Evolutionary conservation across 2,797 vertebrate genomes (phyloP).

Genomic region (Cuculus canorus): DNA sequence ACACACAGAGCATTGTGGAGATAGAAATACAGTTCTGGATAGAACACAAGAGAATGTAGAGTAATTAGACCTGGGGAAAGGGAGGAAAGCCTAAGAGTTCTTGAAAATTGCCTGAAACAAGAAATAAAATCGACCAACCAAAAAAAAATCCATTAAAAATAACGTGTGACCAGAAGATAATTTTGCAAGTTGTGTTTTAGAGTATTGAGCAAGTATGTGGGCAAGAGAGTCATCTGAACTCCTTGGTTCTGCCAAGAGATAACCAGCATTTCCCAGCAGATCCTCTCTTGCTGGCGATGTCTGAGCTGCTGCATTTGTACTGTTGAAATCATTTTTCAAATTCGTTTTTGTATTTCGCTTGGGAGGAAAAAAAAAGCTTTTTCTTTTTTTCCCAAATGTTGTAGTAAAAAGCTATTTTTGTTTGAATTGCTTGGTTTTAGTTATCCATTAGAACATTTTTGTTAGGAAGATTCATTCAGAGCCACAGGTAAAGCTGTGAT

Average conservation of each 20-base stretch:
- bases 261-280: not conserved
- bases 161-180: not conserved
- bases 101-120: not conserved
- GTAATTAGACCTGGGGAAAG: not conserved
- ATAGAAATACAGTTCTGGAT: not conserved
- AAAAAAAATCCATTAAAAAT: not conserved
- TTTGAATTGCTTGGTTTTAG: not conserved
- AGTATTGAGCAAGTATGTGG: not conserved
- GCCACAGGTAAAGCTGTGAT: not conserved
- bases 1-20: not conserved
- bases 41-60: not conserved
- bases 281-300: not conserved
- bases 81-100: not conserved
- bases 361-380: not conserved
- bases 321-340: not conserved
- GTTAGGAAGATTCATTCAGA: not conserved
- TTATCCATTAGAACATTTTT: not conserved
- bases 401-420: not conserved
- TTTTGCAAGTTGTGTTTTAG: not conserved
- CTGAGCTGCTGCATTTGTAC: not conserved
- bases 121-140: not conserved
- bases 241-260: not conserved
- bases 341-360: not conserved
- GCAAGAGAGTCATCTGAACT: not conserved
- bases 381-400: not conserved